phyloP scores from a whole-genome alignment of 53 echinoderm and acorn worm genomes.

The Echinarachnius parma region DNA sequence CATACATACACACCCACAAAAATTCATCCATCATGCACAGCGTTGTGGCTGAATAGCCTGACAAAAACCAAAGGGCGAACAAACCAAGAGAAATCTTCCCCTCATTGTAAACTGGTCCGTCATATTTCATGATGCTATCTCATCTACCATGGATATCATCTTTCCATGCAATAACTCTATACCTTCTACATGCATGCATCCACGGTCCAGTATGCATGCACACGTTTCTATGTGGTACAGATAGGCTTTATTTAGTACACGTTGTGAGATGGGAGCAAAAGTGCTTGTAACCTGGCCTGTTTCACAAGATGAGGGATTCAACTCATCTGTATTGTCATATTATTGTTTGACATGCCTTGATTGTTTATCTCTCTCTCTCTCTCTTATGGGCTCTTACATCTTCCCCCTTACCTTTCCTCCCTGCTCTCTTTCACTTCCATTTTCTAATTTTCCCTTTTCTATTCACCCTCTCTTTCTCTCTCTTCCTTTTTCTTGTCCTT shows the following conservation, averaged over 20 bases:
- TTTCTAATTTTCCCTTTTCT: not conserved
- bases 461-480: not conserved
- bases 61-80: no score
- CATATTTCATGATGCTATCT: conserved; percentile 35
- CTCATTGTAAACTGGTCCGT: conserved; percentile 11
- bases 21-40: no score
- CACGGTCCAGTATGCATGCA: conserved; percentile 36
- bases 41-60: no score
- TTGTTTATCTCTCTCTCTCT: conserved; percentile 42
- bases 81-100: conserved; percentile 28
- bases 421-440: not conserved
- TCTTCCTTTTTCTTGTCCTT: not conserved
- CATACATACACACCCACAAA: no score
- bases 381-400: conserved; percentile 4
- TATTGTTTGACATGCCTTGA: conserved; percentile 45
- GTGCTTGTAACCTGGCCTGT: conserved; percentile 29
- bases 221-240: no score
- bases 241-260: no score
- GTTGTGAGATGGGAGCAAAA: conserved; percentile 10
- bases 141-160: not conserved
- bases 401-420: not conserved
- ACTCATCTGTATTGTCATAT: conserved; percentile 48
- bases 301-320: conserved; percentile 12
- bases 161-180: not conserved
- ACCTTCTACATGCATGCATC: conserved; percentile 5